phyloP scores from a whole-genome alignment of 2,113 vertebrate species.

The Tonatia bakeri region DNA sequence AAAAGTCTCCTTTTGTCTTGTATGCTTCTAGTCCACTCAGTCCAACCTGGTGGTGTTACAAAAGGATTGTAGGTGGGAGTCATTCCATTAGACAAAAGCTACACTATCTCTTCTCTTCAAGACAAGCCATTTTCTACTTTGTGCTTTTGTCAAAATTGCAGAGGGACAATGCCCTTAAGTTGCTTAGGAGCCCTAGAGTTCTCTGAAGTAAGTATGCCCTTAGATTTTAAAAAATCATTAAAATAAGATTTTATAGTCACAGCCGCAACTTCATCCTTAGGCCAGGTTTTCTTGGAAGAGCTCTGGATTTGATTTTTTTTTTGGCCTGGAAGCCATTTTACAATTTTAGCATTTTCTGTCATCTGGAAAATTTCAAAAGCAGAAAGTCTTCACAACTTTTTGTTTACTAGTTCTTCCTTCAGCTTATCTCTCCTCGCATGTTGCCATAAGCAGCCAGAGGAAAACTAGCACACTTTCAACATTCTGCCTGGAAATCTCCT shows the following conservation, averaged over 20 bases:
- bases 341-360: not conserved
- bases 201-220: not conserved
- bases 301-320: not conserved
- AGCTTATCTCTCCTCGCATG: not conserved
- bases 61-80: not conserved
- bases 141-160: not conserved
- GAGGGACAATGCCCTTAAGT: not conserved
- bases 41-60: not conserved
- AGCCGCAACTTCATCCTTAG: not conserved
- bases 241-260: not conserved
- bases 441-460: not conserved
- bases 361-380: conserved; percentile 1
- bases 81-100: not conserved
- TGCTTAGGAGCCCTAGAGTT: not conserved
- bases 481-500: not conserved
- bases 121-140: not conserved
- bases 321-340: not conserved
- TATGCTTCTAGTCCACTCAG: not conserved
- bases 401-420: not conserved
- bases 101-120: not conserved
- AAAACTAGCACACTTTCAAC: not conserved
- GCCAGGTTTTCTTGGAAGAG: not conserved
- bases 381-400: not conserved
- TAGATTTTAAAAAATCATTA: not conserved
- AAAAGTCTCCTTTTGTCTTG: not conserved